phyloP scores from a whole-genome alignment of 30 jellyfish, hydroid and myxozoan species.

The Chrysaora quinquecirrha region DNA sequence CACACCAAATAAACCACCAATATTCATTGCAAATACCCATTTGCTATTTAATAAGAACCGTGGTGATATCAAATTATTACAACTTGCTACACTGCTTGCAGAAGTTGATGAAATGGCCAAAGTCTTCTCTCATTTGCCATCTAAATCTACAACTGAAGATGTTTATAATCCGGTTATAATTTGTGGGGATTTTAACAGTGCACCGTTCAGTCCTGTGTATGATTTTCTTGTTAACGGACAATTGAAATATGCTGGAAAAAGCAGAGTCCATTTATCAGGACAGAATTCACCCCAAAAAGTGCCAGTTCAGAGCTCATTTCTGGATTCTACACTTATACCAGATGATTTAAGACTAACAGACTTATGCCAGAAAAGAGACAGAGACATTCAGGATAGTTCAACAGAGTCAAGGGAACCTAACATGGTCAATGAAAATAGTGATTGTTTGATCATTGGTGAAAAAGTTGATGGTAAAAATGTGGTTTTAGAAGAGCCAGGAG shows the following conservation, averaged over 20 bases:
- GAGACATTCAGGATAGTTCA: not conserved
- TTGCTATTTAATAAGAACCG: slow-evolving; percentile 85
- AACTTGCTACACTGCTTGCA: slow-evolving; percentile 81
- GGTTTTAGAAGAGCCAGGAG: slow-evolving; percentile 73
- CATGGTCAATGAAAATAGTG: not conserved
- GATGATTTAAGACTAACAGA: slow-evolving; percentile 51
- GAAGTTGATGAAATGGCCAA: slow-evolving; percentile 80
- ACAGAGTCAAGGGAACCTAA: too few relatives aligned
- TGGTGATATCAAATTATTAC: slow-evolving; percentile 92
- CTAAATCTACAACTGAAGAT: slow-evolving; percentile 16
- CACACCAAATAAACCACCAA: slow-evolving; percentile 29
- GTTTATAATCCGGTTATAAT: slow-evolving; percentile 64
- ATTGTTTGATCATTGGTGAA: slow-evolving; percentile 12
- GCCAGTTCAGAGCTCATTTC: not conserved
- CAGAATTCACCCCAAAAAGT: slow-evolving; percentile 31
- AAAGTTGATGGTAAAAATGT: slow-evolving; percentile 4
- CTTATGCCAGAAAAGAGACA: slow-evolving; percentile 66
- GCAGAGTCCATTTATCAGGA: slow-evolving; percentile 75
- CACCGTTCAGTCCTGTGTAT: slow-evolving; percentile 82
- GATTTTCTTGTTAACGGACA: slow-evolving; percentile 68
- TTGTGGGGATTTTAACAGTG: slow-evolving; percentile 93
- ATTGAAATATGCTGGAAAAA: slow-evolving; percentile 58
- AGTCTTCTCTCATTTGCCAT: slow-evolving; percentile 2
- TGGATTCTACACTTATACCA: slow-evolving; percentile 46
- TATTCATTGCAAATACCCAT: slow-evolving; percentile 90